phyloP scores from a whole-genome alignment of 2,797 vertebrate species.

The Ctenochaetus hawaiiensis region DNA sequence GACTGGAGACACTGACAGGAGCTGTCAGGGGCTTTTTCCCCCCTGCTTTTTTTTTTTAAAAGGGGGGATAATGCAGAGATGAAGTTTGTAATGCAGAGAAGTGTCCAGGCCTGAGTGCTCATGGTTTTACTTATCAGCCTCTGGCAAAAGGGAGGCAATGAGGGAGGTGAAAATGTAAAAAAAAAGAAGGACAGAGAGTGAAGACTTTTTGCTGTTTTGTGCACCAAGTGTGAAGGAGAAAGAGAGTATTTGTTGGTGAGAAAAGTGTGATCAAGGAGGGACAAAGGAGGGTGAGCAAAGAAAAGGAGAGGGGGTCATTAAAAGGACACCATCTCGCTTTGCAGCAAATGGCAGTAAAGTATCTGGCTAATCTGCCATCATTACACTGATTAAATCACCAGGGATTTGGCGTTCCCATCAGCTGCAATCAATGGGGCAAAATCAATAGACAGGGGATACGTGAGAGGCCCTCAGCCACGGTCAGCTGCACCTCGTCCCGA shows the following conservation, averaged over 20 bases:
- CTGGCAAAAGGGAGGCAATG: conserved; percentile 10
- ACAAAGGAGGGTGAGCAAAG: conserved; percentile 57
- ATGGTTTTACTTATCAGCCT: conserved; percentile 57
- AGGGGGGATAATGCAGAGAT: conserved; percentile 45
- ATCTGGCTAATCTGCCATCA: conserved; percentile 87
- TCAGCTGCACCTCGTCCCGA: conserved; percentile 57
- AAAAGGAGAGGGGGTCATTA: conserved; percentile 79
- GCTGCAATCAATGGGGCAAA: conserved; percentile 85
- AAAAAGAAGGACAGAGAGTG: conserved; percentile 10
- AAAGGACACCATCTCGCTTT: conserved; percentile 85
- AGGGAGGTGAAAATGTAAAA: conserved; percentile 1
- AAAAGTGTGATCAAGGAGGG: conserved; percentile 58
- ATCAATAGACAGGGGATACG: conserved; percentile 84
- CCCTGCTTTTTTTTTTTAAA: conserved; percentile 39
- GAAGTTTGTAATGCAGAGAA: conserved; percentile 32
- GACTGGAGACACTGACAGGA: conserved; percentile 71
- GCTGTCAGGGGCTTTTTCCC: conserved; percentile 59
- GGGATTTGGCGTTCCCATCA: conserved; percentile 85
- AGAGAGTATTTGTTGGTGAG: conserved; percentile 67
- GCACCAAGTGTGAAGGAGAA: conserved; percentile 61
- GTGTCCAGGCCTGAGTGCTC: conserved; percentile 12
- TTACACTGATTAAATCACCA: conserved; percentile 88
- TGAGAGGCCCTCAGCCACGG: conserved; percentile 69
- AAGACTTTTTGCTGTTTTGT: conserved; percentile 29
- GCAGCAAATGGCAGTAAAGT: conserved; percentile 85